Percentiles rank a stretch among this genome's conserved stretches.
phyloP scores from a whole-genome alignment of 2,888 invertebrate genomes.

The Coleophora flavipennella region DNA sequence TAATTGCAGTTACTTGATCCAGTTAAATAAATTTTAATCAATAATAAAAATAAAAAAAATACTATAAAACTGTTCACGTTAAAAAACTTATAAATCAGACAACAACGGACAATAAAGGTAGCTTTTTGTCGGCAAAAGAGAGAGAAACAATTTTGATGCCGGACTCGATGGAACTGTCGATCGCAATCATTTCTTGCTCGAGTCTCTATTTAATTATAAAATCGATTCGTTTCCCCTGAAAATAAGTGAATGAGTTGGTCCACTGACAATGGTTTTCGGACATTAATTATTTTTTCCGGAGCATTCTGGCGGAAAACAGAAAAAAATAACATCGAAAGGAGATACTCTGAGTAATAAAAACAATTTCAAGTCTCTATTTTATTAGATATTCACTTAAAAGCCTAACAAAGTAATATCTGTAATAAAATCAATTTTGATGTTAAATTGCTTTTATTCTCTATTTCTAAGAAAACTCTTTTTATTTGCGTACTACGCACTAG shows the following conservation, averaged over 20 bases:
- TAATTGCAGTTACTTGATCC: slow-evolving; percentile 6
- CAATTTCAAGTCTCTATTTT: too few species aligned
- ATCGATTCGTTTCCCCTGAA: slow-evolving; percentile 37
- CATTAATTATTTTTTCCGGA: slow-evolving; percentile 18
- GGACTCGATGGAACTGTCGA: slow-evolving; percentile 16
- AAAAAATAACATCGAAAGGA: too few species aligned
- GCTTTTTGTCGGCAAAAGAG: slow-evolving; percentile 23
- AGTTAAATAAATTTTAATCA: too few species aligned
- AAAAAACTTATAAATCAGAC: too few species aligned
- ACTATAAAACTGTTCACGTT: too few species aligned
- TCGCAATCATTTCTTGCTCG: slow-evolving; percentile 35
- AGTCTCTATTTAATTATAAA: slow-evolving; percentile 36
- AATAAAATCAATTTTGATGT: too few species aligned
- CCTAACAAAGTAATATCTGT: too few species aligned
- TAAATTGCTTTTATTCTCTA: not conserved
- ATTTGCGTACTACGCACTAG: not conserved
- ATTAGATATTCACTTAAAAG: too few species aligned
- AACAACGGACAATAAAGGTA: slow-evolving; percentile 7
- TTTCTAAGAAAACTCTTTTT: slow-evolving; percentile 1
- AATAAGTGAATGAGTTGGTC: slow-evolving; percentile 26
- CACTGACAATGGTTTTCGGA: slow-evolving; percentile 21
- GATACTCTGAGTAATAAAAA: too few species aligned
- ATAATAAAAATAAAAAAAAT: too few species aligned
- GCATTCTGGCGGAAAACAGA: too few species aligned
- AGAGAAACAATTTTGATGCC: slow-evolving; percentile 28